Evolutionary conservation across 1,140 invertebrate species (phyloP).

Genomic region (Cotesia glomerata): DNA sequence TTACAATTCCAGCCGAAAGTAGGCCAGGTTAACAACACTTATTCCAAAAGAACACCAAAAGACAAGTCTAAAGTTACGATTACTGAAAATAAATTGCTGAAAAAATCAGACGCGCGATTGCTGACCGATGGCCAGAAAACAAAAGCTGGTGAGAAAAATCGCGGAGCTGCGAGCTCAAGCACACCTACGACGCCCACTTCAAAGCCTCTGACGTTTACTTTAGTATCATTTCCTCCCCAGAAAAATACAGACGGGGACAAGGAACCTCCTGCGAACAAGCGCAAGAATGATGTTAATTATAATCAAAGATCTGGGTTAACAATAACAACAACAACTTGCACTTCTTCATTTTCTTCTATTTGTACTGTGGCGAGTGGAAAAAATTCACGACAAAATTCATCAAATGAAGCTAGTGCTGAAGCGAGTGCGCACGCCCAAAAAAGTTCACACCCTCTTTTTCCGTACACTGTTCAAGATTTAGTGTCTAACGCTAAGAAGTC

Average conservation of each 20-base stretch:
- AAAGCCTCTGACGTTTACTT: neutral
- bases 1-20: constrained; percentile 59
- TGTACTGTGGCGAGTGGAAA: too few relatives aligned
- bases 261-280: neutral
- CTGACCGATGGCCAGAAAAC: constrained; percentile 24
- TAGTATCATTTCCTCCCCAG: constrained; percentile 12
- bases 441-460: constrained; percentile 22
- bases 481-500: constrained; percentile 49
- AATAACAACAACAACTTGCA: constrained; percentile 28
- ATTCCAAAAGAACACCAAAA: constrained; percentile 50
- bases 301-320: constrained; percentile 19
- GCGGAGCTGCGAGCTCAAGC: neutral
- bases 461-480: constrained; percentile 56
- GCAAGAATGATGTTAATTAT: too few relatives aligned
- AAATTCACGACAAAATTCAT: too few relatives aligned
- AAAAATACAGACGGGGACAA: constrained; percentile 8
- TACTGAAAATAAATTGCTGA: constrained; percentile 34
- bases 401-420: too few relatives aligned
- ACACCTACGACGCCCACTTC: neutral
- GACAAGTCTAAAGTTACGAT: constrained; percentile 41
- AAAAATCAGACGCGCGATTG: constrained; percentile 33
- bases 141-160: neutral
- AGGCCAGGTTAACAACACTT: constrained; percentile 54
- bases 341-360: too few relatives aligned
- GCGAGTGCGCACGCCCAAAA: too few relatives aligned